Base-by-base conservation (phyloP, 2,888 invertebrate genomes). In the Leucophora obtusa region DNA sequence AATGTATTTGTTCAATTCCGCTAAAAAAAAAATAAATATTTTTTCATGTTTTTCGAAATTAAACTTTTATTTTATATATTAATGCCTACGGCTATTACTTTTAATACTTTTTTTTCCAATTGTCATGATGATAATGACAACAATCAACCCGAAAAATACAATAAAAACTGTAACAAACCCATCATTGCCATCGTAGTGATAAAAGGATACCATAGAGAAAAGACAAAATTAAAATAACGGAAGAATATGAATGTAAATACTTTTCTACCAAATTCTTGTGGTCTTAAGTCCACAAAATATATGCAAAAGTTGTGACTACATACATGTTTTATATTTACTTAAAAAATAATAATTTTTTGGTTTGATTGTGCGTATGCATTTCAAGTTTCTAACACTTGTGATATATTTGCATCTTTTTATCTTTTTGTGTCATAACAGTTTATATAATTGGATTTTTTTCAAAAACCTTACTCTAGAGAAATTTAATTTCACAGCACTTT, bases 361-460 rank as follows among this genome's bases (percentile, higher is more conserved):
- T 65, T 62, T 17, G 9, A 51, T 58, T 70, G 60, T 72, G 47
- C 71, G 71, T 54, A 17, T 60, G 60, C 50, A 54, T 77, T 77
- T 70, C 11, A 35, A 59, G 14, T 65, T 74, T 33, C 51, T 65
- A 58, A 65, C 33, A n/a, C 43, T 17, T 43, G 28, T 28, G 3
- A 28, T 7, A 28, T 7, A 28, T 54, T 70, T 68, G 69, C 77
- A 53, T 33, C 17, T 21, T 71, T 70, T 51, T 28, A 28, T 28
- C 28, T 7, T 28, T 47, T 74, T 59, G 71, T 51, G 71, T 79
- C 77, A 79, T 75, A 77, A 75, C 73, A 78, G 80, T 82, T 77
- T 79, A 62, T 65, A 75, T 82, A 82, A 83, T 81, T 79, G 81
- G 63, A 65, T 77, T 65, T 81, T 80, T 66, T 53, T 73, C 14